Percentiles rank a stretch among this genome's conserved stretches.
Evolutionary conservation across 2,113 vertebrate species (phyloP).

Genomic region (Dicrurus megarhynchus): DNA sequence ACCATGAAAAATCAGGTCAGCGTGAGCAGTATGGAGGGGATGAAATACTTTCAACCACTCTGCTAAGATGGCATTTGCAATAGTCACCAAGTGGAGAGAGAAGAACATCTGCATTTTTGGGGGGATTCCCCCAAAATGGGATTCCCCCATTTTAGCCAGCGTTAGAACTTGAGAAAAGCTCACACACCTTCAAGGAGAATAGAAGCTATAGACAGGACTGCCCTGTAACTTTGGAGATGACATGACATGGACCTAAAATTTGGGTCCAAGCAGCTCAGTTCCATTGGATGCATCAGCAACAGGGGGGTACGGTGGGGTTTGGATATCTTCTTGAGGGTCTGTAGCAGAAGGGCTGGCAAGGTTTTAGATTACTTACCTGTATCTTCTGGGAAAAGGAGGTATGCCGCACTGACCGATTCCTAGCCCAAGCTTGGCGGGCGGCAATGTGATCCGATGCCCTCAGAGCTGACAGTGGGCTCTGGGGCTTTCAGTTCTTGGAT

Average conservation of each 20-base stretch:
- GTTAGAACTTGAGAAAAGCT: not conserved
- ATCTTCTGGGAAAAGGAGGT: not conserved
- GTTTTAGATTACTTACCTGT: not conserved
- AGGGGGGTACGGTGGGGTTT: not conserved
- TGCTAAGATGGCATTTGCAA: not conserved
- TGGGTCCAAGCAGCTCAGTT: not conserved
- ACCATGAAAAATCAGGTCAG: not conserved
- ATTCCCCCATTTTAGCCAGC: not conserved
- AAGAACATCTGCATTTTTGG: not conserved
- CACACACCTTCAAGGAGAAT: not conserved
- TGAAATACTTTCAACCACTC: not conserved
- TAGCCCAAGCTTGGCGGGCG: too few species aligned
- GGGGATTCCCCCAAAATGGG: not conserved
- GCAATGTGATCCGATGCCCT: too few species aligned
- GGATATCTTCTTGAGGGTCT: not conserved
- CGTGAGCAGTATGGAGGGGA: not conserved
- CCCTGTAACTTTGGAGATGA: not conserved
- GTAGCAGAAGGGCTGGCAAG: not conserved
- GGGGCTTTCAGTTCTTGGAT: too few species aligned
- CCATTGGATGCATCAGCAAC: not conserved
- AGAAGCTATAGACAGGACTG: not conserved
- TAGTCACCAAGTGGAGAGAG: not conserved
- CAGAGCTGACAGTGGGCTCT: too few species aligned
- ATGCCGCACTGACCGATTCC: too few species aligned
- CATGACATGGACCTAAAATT: not conserved